Evolutionary conservation across 2,888 invertebrate species (phyloP), one percentile per base, ranked within the genome.

Genomic region (Acronicta alni): DNA sequence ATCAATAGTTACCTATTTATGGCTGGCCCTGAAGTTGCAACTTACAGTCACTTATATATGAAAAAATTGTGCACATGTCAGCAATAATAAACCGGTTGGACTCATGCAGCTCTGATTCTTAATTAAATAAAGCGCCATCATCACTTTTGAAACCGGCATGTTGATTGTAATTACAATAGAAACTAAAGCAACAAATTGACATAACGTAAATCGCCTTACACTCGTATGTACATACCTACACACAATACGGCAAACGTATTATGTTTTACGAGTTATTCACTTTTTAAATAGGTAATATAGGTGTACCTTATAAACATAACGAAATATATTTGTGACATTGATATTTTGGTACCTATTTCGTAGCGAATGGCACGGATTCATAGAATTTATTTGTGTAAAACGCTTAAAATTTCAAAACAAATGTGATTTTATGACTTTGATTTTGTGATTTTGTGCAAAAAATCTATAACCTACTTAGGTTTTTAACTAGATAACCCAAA

Each of bases 331-430:
- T 75, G 71, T 61, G 58, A 71, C 55, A 20, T 47, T 54, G 18
- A 45, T 41, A 45, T 16, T 67, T 59, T 57, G 67, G 63, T 74
- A 65, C 59, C 60, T n/a, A n/a, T n/a, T n/a, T 49, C 16, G 66
- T 77, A 69, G 59, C 64, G 57, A 74, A 76, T 78, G 76, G 78
- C 76, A 76, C 78, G 37, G 53, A 52, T 53, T 16, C 9, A 47
- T 35, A 43, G 20, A 41, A 32, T 43, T 47, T 39, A 15, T 23
- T 49, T 71, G 30, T 35, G 17, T 65, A 57, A 49, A 51, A 17
- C 23, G n/a, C n/a, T n/a, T n/a, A n/a, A n/a, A 26, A 47, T 3
- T 30, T 12, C 30, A 3, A 30, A 30, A 30, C 12, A 30, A 30
- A 30, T 3, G 12, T 30, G 30, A 30, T 12, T 30, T 3, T 12